Conservation (phyloP, 2,113 vertebrate species). For the Salminus brasiliensis region DNA sequence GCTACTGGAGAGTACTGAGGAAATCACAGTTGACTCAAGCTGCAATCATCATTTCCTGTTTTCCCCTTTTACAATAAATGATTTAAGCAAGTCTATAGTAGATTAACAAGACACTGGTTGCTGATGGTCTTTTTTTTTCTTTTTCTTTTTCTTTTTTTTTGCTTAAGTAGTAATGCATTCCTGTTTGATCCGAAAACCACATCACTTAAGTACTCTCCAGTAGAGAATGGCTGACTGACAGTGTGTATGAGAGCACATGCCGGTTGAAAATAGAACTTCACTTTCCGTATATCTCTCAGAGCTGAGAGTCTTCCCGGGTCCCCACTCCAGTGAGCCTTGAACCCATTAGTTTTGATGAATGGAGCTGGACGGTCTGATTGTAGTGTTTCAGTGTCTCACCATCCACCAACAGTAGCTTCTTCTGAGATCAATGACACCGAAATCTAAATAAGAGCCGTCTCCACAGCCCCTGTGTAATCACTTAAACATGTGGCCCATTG, state of each 20-base stretch:
- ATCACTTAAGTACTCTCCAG: not conserved
- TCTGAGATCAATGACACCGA: slow-evolving; percentile 57
- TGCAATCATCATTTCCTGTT: not conserved
- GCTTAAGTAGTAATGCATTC: slow-evolving; percentile 1
- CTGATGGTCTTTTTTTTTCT: not conserved
- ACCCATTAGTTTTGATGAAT: slow-evolving; percentile 63
- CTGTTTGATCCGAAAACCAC: slow-evolving; percentile 24
- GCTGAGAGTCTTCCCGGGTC: slow-evolving; percentile 28
- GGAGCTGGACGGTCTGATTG: slow-evolving; percentile 49
- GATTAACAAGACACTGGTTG: not conserved
- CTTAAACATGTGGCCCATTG: slow-evolving; percentile 64
- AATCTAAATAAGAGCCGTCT: slow-evolving; percentile 60
- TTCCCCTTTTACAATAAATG: not conserved
- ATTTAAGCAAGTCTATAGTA: slow-evolving; percentile 11
- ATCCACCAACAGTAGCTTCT: slow-evolving; percentile 64
- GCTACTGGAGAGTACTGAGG: not conserved
- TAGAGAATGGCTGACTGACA: slow-evolving; percentile 15
- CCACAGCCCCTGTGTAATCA: slow-evolving; percentile 62
- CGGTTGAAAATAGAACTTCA: slow-evolving; percentile 32
- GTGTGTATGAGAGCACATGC: not conserved
- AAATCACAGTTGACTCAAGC: not conserved
- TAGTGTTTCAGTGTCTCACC: slow-evolving; percentile 45
- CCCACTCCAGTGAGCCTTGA: slow-evolving; percentile 43
- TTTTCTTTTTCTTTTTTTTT: not conserved
- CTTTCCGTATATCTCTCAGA: not conserved